These are phyloP conservation scores for Teleiodes luculella DNA, from an alignment of 2,888 invertebrate genomes.

Conservation along the genomic window DNA sequence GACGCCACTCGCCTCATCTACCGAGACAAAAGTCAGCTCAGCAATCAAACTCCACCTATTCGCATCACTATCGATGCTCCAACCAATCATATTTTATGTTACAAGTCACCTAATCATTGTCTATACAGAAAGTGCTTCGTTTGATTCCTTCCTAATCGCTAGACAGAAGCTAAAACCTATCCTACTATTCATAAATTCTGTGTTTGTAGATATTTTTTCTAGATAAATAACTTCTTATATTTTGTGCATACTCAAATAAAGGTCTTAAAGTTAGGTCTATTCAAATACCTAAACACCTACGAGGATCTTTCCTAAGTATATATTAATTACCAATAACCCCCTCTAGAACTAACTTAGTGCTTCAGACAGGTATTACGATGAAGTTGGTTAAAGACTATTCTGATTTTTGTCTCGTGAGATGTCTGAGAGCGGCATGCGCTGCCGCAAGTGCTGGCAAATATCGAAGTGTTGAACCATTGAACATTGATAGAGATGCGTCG, in stretches of 20 bases:
- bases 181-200: no score
- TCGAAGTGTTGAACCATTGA: conserved; percentile 74
- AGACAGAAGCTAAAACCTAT: no score
- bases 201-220: no score
- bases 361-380: neutral
- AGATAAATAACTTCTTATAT: no score
- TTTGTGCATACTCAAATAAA: no score
- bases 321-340: conserved; percentile 1
- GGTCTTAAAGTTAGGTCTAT: no score
- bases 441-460: conserved; percentile 75
- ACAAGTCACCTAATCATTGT: conserved; percentile 5
- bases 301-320: no score
- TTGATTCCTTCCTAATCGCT: neutral
- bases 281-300: neutral
- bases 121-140: no score
- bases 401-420: conserved; percentile 80
- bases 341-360: neutral
- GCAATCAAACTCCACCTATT: conserved; percentile 32
- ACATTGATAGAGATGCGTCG: conserved; percentile 65
- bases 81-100: neutral
- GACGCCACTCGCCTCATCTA: conserved; percentile 76
- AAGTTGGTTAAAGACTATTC: conserved; percentile 31
- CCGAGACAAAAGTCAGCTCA: conserved; percentile 78
- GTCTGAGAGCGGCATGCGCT: conserved; percentile 64
- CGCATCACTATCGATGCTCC: conserved; percentile 20